Conservation (phyloP, 2,888 invertebrate species). For the Trisateles emortualis region DNA sequence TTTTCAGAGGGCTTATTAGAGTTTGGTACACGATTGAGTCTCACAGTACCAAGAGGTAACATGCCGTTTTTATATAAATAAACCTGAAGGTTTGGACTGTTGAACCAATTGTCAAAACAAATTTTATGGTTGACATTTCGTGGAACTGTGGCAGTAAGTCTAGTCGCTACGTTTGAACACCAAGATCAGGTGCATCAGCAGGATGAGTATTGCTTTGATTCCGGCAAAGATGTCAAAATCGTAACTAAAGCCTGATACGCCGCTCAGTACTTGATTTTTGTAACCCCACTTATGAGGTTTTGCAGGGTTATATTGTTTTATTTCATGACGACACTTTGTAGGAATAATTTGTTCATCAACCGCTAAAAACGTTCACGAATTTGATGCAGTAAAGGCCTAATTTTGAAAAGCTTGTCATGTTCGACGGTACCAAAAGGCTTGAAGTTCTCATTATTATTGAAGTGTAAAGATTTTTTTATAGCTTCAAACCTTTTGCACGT, state of each 20-base stretch:
- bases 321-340: conserved; percentile 40
- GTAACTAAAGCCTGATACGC: conserved; percentile 3
- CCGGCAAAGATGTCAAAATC: conserved; percentile 42
- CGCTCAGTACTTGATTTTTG: conserved; percentile 3
- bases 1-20: conserved; percentile 13
- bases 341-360: conserved; percentile 61
- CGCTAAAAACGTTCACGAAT: conserved; percentile 35
- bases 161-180: conserved; percentile 51
- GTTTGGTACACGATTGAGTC: conserved; percentile 17
- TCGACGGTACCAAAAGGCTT: conserved; percentile 9
- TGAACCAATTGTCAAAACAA: conserved; percentile 59
- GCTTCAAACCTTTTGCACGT: conserved; percentile 13
- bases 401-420: conserved; percentile 52
- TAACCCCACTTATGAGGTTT: conserved; percentile 34
- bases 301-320: conserved; percentile 50
- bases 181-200: conserved; percentile 47
- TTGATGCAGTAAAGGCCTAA: conserved; percentile 39
- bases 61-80: conserved; percentile 10
- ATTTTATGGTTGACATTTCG: conserved; percentile 41
- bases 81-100: conserved; percentile 23
- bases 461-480: conserved; percentile 7
- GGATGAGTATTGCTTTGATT: conserved; percentile 42
- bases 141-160: conserved; percentile 44
- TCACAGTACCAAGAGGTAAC: conserved; percentile 17
- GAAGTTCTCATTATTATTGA: background rate